Evolutionary conservation across 2,888 invertebrate species (phyloP).

Genomic region (Andricus curvator): DNA sequence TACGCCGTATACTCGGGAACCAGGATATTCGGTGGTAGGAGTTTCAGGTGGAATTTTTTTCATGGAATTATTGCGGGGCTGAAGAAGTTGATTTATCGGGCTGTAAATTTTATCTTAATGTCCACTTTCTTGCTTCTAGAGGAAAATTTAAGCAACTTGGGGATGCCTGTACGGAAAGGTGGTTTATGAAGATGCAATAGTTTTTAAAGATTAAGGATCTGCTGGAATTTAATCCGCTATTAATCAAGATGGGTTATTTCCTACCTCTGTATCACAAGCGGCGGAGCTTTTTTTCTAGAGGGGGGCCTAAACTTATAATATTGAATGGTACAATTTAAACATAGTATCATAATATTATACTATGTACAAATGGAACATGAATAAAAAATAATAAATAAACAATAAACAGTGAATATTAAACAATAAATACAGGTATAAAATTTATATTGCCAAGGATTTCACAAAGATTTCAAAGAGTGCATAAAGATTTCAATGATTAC

Average conservation of each 20-base stretch:
- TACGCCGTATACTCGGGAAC: not conserved
- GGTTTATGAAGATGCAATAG: conserved; percentile 20
- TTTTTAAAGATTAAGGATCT: conserved; percentile 10
- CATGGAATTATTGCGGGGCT: conserved; percentile 11
- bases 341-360: no score
- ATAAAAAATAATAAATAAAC: no score
- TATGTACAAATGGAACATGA: no score
- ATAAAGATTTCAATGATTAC: no score
- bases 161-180: conserved; percentile 1
- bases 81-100: conserved; percentile 51
- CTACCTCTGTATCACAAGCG: not conserved
- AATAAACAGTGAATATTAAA: no score
- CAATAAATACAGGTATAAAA: no score
- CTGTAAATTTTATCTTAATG: conserved; percentile 48
- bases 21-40: conserved; percentile 8
- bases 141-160: conserved; percentile 27
- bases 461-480: no score
- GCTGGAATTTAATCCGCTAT: conserved; percentile 41
- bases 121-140: conserved; percentile 26
- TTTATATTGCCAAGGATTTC: no score
- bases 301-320: no score
- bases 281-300: no score
- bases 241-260: not conserved
- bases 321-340: no score
- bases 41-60: conserved; percentile 11